These are phyloP conservation scores for Naso thynnoides DNA, from an alignment of 2,797 vertebrate species.

Conservation along the genomic window DNA sequence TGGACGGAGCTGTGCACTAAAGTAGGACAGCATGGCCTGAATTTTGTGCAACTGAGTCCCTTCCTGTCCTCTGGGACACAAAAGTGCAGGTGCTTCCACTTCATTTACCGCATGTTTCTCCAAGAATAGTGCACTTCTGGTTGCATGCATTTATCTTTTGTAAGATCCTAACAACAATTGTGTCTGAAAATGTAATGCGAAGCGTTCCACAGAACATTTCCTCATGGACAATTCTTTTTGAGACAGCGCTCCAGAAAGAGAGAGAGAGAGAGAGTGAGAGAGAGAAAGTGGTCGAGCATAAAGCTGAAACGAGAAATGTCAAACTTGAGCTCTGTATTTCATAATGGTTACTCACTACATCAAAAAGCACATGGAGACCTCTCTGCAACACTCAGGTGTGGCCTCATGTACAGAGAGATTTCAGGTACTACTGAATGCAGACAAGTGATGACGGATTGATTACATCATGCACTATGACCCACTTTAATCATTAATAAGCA, in stretches of 20 bases:
- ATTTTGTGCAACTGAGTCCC: constrained; percentile 33
- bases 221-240: not conserved
- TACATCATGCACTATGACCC: not conserved
- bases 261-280: not conserved
- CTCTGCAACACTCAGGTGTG: not conserved
- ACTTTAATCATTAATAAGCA: not conserved
- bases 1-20: constrained; percentile 28
- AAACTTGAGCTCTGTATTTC: not conserved
- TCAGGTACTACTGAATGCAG: not conserved
- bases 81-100: constrained; percentile 44
- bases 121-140: constrained; percentile 37
- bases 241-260: not conserved
- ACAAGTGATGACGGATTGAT: not conserved
- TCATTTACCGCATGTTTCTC: constrained; percentile 17
- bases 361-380: not conserved
- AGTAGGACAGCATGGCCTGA: constrained; percentile 60
- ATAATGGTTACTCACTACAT: not conserved
- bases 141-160: constrained; percentile 18
- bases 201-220: not conserved
- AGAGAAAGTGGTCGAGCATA: not conserved
- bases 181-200: not conserved
- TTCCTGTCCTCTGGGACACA: constrained; percentile 32
- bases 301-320: constrained; percentile 2
- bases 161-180: not conserved
- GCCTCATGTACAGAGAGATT: not conserved